Percentiles rank a stretch among this genome's conserved stretches.
Evolutionary conservation across 1,140 invertebrate species (phyloP).

Genomic region (Drosophila sp.): DNA sequence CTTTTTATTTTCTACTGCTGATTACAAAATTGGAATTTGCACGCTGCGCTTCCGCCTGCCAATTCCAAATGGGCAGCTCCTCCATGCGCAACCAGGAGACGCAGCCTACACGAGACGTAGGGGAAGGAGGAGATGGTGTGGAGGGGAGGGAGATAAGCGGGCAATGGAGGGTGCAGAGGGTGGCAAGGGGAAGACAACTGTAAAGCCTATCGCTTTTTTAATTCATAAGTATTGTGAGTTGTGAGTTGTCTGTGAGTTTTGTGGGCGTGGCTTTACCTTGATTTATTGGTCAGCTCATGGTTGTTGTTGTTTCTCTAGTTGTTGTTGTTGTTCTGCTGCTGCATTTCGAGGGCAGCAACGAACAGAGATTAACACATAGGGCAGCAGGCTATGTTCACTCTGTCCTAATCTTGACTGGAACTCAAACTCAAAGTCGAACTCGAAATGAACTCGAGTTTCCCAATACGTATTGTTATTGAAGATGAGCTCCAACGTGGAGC

Average conservation of each 20-base stretch:
- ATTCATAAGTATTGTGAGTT: slow-evolving; percentile 55
- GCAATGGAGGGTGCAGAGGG: no score
- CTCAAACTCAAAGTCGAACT: background rate
- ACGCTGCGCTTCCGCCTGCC: slow-evolving; percentile 68
- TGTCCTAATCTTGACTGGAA: slow-evolving; percentile 21
- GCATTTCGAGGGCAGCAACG: slow-evolving; percentile 1
- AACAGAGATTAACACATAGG: slow-evolving; percentile 12
- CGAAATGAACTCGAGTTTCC: slow-evolving; percentile 1
- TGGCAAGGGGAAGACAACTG: background rate
- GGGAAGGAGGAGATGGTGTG: background rate
- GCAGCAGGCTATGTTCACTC: slow-evolving; percentile 7
- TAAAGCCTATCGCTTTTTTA: slow-evolving; percentile 49
- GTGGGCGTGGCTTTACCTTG: slow-evolving; percentile 60
- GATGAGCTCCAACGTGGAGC: slow-evolving; percentile 14
- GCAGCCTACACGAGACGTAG: no score
- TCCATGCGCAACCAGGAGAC: background rate
- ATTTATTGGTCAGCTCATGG: slow-evolving; percentile 59
- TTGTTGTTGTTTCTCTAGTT: background rate
- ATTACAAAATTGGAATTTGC: slow-evolving; percentile 79
- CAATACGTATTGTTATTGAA: slow-evolving; percentile 18
- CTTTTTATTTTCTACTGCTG: slow-evolving; percentile 36
- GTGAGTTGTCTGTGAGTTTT: background rate
- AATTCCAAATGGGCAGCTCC: background rate
- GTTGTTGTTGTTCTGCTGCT: background rate
- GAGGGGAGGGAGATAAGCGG: no score